These are phyloP conservation scores for Oreocharis arfaki DNA, from an alignment of 2,113 vertebrate species.

Conservation along the genomic window DNA sequence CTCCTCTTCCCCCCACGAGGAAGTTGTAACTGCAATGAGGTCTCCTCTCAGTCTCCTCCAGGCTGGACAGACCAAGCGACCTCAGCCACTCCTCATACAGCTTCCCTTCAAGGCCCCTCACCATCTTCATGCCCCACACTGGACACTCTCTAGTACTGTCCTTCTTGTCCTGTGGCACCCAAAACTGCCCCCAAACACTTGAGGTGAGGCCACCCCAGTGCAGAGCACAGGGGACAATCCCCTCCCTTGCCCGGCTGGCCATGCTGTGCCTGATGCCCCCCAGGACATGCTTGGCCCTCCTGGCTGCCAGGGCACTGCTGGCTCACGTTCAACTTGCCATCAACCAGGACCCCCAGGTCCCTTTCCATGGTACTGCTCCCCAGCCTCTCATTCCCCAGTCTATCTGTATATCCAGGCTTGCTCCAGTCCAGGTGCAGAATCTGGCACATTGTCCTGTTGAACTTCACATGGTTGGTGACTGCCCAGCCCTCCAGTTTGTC, in stretches of 20 bases:
- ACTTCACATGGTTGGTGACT: rapidly evolving
- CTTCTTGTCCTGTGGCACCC: too few relatives aligned
- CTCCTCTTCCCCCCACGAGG: neutral
- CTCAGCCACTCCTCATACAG: rapidly evolving
- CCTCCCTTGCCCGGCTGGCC: rapidly evolving
- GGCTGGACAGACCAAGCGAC: neutral
- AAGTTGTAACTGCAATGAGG: neutral
- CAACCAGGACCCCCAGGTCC: rapidly evolving
- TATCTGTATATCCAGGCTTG: neutral
- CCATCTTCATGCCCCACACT: neutral
- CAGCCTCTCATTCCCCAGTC: neutral
- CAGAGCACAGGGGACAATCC: neutral
- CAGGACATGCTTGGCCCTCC: neutral
- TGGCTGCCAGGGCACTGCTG: neutral
- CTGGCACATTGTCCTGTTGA: rapidly evolving
- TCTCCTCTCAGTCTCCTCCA: neutral
- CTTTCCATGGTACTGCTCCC: neutral
- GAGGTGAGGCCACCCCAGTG: neutral
- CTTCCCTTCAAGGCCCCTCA: neutral
- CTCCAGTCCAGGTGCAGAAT: rapidly evolving
- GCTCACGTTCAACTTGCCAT: neutral
- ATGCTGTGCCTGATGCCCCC: neutral
- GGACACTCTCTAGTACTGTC: neutral
- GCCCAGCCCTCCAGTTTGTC: neutral
- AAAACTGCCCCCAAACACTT: neutral